Percentiles rank a stretch among this genome's conserved stretches.
Conservation (phyloP, 64 coral and sea anemone genomes). For the Montipora efflorescens region DNA sequence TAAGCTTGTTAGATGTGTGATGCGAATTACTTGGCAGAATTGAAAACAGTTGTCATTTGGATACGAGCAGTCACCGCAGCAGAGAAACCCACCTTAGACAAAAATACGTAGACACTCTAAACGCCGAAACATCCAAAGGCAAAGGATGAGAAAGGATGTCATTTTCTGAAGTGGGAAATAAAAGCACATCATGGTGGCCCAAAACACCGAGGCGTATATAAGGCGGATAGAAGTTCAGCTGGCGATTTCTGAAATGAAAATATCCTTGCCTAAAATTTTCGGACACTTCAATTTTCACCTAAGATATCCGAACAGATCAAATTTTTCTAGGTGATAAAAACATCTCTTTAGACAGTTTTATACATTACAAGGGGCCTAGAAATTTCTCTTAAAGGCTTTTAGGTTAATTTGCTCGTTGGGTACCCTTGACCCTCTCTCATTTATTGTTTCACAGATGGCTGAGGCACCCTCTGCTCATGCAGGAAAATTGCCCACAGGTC, state of each 20-base stretch:
- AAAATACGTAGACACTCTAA: constrained; percentile 50
- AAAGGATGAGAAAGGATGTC: constrained; percentile 29
- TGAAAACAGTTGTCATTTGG: constrained; percentile 60
- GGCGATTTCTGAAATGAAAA: too few relatives aligned
- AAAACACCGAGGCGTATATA: constrained; percentile 15
- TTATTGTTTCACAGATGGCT: constrained; percentile 66
- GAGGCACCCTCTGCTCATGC: constrained; percentile 77
- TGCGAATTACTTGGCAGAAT: constrained; percentile 16
- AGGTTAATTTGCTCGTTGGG: not conserved
- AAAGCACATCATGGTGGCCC: constrained; percentile 22
- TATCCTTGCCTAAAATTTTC: too few relatives aligned
- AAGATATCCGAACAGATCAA: too few relatives aligned
- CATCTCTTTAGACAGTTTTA: too few relatives aligned
- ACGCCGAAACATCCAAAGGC: constrained; percentile 59
- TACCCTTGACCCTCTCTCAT: not conserved
- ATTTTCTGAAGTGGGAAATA: constrained; percentile 31
- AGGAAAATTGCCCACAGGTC: constrained; percentile 72
- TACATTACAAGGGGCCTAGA: not conserved
- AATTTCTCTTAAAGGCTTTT: not conserved
- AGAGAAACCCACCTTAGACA: not conserved
- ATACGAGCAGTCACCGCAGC: constrained; percentile 32
- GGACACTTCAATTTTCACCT: too few relatives aligned
- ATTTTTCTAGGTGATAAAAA: too few relatives aligned
- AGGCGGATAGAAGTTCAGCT: not conserved
- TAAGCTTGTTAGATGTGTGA: not conserved